phyloP scores from a whole-genome alignment of 2,888 invertebrate species.

The Mycalesis mineus region DNA sequence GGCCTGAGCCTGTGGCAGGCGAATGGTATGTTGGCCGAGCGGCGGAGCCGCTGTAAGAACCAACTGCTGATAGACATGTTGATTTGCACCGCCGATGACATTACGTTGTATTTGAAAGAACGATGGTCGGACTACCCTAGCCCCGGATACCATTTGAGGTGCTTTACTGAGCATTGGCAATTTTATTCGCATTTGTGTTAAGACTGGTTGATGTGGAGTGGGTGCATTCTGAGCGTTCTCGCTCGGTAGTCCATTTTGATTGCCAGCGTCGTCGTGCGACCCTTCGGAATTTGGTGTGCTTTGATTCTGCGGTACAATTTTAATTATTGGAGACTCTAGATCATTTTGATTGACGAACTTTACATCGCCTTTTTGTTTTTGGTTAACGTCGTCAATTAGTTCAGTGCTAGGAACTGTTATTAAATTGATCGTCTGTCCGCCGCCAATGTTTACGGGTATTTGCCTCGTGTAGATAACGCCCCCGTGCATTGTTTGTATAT shows the following conservation, averaged over 20 bases:
- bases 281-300: slow-evolving; percentile 44
- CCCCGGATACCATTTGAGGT: slow-evolving; percentile 76
- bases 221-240: slow-evolving; percentile 51
- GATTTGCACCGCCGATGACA: slow-evolving; percentile 77
- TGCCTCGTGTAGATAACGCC: slow-evolving; percentile 86
- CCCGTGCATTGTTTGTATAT: slow-evolving; percentile 81
- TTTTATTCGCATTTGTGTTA: slow-evolving; percentile 76
- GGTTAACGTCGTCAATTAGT: slow-evolving; percentile 56
- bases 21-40: slow-evolving; percentile 63
- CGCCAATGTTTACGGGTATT: slow-evolving; percentile 80
- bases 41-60: slow-evolving; percentile 71
- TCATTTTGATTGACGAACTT: slow-evolving; percentile 50
- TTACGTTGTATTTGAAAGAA: slow-evolving; percentile 81
- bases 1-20: slow-evolving; percentile 57
- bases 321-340: slow-evolving; percentile 66
- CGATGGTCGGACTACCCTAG: slow-evolving; percentile 75
- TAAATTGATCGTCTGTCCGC: slow-evolving; percentile 79
- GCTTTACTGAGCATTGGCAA: slow-evolving; percentile 73
- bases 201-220: slow-evolving; percentile 63
- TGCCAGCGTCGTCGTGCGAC: slow-evolving; percentile 52
- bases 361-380: slow-evolving; percentile 56
- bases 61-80: slow-evolving; percentile 73
- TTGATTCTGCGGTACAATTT: slow-evolving; percentile 64
- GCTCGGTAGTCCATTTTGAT: slow-evolving; percentile 42
- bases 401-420: slow-evolving; percentile 75